Base-by-base conservation (phyloP, 2,888 invertebrate genomes). In the Cryptocheilus praepositus region DNA sequence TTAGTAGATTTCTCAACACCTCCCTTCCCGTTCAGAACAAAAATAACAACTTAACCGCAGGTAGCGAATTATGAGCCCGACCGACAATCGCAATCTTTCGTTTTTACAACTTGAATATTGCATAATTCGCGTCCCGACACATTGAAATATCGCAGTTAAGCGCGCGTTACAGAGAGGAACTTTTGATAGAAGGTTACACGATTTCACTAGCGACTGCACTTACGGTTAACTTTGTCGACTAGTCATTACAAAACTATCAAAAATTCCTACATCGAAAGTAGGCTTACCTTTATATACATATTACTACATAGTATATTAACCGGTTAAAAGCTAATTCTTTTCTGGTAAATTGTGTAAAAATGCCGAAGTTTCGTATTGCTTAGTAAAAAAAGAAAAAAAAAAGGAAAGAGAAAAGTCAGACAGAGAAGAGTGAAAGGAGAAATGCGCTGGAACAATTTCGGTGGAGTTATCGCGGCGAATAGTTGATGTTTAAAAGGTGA, bases 241-340 rank as follows among this genome's bases (percentile, higher is more conserved):
- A 78, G 67, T 67, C 57, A 68, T 75, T 79, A 76, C 62, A 78
- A 80, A 73, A 78, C 81, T 80, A 78, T 80, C 81, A 78, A 80
- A 80, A 79, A 79, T 80, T 78, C 79, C 78, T 73, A 73, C 64
- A 58, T 62, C 54, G 56, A 67, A 74, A 64, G 70, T 80, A 80
- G 75, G 66, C 66, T 75, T 73, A 70, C 73, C 61, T 78, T 76
- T 85, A 85, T 85, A 70, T 85, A 85, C 82, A 85, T 80, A 81
- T 82, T 73, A 79, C 80, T 83, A 82, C 77, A 81, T 53, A 70
- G 64, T 74, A 73, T 52, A 66, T 63, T 61, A 64, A 55, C 22
- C 51, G 64, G 59, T 67, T 74, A 79, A 71, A 70, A 16, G 49
- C 67, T 73, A 70, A 58, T 43, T 55, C 18, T 44, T 36, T 62